Base-by-base conservation (phyloP, 2,888 invertebrate species). In the Habrosyne pyritoides region DNA sequence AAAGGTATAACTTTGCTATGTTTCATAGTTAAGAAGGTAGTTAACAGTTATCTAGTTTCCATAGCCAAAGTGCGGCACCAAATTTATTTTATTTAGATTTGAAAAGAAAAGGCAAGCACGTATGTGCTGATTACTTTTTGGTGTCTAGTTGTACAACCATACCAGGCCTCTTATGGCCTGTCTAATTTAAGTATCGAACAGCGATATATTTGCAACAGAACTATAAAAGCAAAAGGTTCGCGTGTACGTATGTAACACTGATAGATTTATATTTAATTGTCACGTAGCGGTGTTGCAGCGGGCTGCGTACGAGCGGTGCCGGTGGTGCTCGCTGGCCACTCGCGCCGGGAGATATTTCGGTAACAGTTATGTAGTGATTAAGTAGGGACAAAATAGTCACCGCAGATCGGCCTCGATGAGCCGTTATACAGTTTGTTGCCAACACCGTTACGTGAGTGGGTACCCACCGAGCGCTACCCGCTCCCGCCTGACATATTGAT, bases 401-500 rank as follows among this genome's bases (percentile, higher is more conserved):
- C 66, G 42, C 42, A 42, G 14, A 42, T 42, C 42, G 42, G 42
- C 42, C 69, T 56, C 69, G 65, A 49, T 62, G 71, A 64, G 65
- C 53, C 70, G 70, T 59, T 58, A 59, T 59, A 54, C 56, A 54
- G 56, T 53, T 55, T 55, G 68, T 60, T 67, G 68, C 42, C 42
- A 42, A 42, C 42, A 18, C 42, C 42, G 42, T 42, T 42, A 42
- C 42, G 42, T 42, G 42, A 42, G 18, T 42, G 8, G 33, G 18
- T 42, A 42, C 63, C 54, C 55, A 51, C 63, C 57, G 61, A 55
- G 53, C 52, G 53, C 21, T 7, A 51, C 50, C 48, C 55, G 49
- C 60, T 46, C 28, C 53, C 62, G 56, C 64, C 69, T 77, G 79
- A 78, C 80, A 81, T 69, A 77, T 77, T 81, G 80, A 81, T 77